A percentile compares a stretch with the other conserved stretches of the same genome.
Conservation (phyloP, 2,113 vertebrate species). For the Ammodytes dubius region DNA sequence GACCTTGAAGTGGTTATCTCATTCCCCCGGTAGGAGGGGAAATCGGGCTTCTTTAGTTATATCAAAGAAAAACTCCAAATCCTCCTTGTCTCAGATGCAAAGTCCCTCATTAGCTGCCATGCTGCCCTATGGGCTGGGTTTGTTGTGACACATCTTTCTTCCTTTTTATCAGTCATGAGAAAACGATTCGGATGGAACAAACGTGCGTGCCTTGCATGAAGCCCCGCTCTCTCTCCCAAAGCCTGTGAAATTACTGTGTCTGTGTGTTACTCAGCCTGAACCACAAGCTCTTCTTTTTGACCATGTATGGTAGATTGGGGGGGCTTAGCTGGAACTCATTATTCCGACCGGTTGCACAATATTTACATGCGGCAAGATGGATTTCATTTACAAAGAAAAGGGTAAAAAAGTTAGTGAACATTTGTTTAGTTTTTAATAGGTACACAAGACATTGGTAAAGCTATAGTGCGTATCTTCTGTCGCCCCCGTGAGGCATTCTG, state of each 20-base stretch:
- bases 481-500: too few species aligned
- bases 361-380: conserved; percentile 47
- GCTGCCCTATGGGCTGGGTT: conserved; percentile 62
- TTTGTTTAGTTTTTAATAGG: conserved; percentile 41
- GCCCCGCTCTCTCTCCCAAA: conserved; percentile 33
- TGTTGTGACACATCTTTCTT: conserved; percentile 62
- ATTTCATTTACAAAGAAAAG: conserved; percentile 29
- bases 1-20: conserved; percentile 80
- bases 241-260: conserved; percentile 53
- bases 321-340: conserved; percentile 61
- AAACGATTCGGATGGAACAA: conserved; percentile 69
- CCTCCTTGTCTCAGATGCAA: conserved; percentile 72
- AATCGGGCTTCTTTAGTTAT: conserved; percentile 66
- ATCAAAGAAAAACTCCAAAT: conserved; percentile 72
- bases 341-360: conserved; percentile 45
- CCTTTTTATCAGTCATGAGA: conserved; percentile 73
- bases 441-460: not conserved
- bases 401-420: conserved; percentile 31
- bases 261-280: conserved; percentile 56
- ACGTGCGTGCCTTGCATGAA: conserved; percentile 67
- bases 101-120: conserved; percentile 74
- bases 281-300: conserved; percentile 40
- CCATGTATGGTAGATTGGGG: conserved; percentile 42
- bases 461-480: too few species aligned
- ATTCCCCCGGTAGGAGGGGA: conserved; percentile 56